Base-by-base conservation (phyloP, 2,797 vertebrate species). In the Neomorphus geoffroyi region DNA sequence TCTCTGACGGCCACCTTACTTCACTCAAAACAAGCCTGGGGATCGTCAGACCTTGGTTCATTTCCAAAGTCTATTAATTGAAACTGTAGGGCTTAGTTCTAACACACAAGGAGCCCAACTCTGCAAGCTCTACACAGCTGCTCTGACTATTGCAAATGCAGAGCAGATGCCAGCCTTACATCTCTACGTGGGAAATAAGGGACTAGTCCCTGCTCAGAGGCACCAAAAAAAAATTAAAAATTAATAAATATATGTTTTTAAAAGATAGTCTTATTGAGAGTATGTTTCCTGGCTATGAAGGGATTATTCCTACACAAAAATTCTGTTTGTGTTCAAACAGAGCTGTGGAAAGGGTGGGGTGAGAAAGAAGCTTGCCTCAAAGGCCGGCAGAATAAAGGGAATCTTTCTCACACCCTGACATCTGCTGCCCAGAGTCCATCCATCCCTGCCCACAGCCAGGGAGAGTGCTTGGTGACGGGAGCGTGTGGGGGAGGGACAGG, bases 61-160 rank as follows among this genome's bases (percentile, higher is more conserved):
- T 22, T 92, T 97, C 94, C 93, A 96, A 9, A 54, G 12, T 41
- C 41, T 93, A 32, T 78, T 67, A 88, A 86, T 33, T 78, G 91
- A 71, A 91, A 84, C 72, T 91, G 61, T 79, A 84, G 94, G 92
- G 64, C 33, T 94, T 10, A 53, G 62, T 72, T 46, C 64, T 83
- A 41, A 39, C 66, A 16, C 66, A 90, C 58, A 61, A 65, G 53
- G 18, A 95, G 14, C 87, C 69, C 62, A 81, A 3, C 80, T 88
- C 89, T 26, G 51, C 7, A 3, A 81, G 69, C 26, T 88, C 78
- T 2, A 3, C 8, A 4, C 66, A 92, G 69, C 79, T 96, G 62
- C 85, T 79, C 62, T 72, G 69, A 53, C 82, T 80, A 4, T 21
- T 91, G 58, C 84, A 93, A 81, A 95, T 33, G 35, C 73, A 71